Evolutionary conservation across 92 coral and sea anemone species (phyloP).

Genomic region (Parazoanthus swiftii): DNA sequence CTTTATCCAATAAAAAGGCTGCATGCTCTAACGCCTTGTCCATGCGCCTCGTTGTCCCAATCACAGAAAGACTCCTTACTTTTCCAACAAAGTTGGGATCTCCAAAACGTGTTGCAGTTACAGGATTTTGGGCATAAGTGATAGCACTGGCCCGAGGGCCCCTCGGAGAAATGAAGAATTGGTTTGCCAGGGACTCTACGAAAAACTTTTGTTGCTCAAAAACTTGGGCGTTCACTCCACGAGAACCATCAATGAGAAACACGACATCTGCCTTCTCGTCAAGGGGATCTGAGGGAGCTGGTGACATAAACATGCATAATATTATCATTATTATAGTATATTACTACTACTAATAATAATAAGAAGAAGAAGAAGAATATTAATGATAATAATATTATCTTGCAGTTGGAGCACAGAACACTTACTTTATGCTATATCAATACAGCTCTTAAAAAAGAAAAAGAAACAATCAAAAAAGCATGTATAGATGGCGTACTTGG

Average conservation of each 20-base stretch:
- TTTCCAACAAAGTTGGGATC: slow-evolving; percentile 7
- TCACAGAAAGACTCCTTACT: slow-evolving; percentile 2
- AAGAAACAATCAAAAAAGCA: no score
- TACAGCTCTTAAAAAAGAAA: no score
- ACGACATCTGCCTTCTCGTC: slow-evolving; percentile 43
- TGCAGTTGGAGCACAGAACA: no score
- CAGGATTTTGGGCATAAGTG: slow-evolving; percentile 46
- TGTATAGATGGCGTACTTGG: no score
- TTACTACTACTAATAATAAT: no score
- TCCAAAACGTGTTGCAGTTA: slow-evolving; percentile 15
- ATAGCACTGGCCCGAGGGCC: slow-evolving; percentile 49
- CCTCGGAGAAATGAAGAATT: slow-evolving; percentile 42
- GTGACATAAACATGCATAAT: background rate
- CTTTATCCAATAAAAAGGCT: slow-evolving; percentile 25
- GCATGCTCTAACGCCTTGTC: slow-evolving; percentile 49
- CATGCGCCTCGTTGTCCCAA: slow-evolving; percentile 35
- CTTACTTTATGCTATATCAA: no score
- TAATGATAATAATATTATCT: no score
- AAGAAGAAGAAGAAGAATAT: no score
- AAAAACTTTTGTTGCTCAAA: slow-evolving; percentile 52
- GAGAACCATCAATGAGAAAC: slow-evolving; percentile 58
- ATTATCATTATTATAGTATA: no score
- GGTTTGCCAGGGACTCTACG: slow-evolving; percentile 44
- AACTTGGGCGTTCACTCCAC: slow-evolving; percentile 37
- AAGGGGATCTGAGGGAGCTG: slow-evolving; percentile 39